Evolutionary conservation across 2,113 vertebrate genomes (phyloP).

Genomic region (Chitala chitala): DNA sequence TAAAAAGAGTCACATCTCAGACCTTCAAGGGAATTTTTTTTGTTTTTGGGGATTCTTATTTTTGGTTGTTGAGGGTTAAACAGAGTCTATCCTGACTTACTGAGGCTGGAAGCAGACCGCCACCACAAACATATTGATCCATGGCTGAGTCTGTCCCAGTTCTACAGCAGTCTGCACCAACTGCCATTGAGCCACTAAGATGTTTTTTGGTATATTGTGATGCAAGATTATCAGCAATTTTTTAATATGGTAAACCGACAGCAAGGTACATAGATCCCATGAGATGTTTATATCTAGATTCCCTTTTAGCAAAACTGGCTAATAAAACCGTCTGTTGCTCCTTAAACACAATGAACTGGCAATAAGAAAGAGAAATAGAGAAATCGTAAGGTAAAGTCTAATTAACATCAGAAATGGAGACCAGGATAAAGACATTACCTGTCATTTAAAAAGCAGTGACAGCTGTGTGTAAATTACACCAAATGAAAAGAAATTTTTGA

Average conservation of each 20-base stretch:
- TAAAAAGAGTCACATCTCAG: no score
- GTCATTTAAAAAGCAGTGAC: not conserved
- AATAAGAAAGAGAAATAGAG: not conserved
- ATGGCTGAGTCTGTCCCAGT: not conserved
- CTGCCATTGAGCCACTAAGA: not conserved
- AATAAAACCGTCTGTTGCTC: not conserved
- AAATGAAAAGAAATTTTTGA: conserved; percentile 1
- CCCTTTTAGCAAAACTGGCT: not conserved
- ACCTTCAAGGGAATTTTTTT: no score
- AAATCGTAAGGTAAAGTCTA: not conserved
- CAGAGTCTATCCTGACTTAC: not conserved
- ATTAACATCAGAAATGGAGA: not conserved
- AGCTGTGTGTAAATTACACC: not conserved
- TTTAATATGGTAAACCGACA: no score
- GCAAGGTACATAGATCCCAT: not conserved
- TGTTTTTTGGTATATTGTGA: not conserved
- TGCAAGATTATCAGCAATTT: not conserved
- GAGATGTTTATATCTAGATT: not conserved
- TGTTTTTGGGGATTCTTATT: no score
- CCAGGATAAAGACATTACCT: not conserved
- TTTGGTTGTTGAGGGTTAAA: not conserved
- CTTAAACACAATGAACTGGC: not conserved
- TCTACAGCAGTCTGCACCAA: not conserved
- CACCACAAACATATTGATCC: not conserved
- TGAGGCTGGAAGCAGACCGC: not conserved